Percentiles rank a stretch among this genome's conserved stretches.
Evolutionary conservation across 2,113 vertebrate genomes (phyloP).

Genomic region (Daubentonia madagascariensis): DNA sequence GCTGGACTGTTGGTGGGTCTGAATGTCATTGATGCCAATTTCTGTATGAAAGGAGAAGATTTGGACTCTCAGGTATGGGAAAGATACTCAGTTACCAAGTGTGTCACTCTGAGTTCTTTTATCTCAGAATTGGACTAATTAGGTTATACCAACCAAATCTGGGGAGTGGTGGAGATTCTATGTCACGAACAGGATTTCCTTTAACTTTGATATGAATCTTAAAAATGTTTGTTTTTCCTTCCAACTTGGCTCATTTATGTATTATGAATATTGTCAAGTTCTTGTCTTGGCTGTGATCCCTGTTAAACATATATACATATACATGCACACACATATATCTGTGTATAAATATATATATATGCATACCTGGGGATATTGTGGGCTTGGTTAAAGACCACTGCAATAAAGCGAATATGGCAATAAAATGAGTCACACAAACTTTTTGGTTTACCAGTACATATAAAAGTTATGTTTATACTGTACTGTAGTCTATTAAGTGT

Average conservation of each 20-base stretch:
- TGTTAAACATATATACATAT: not conserved
- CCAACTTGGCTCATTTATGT: not conserved
- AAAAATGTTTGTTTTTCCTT: not conserved
- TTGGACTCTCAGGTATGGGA: constrained; percentile 94
- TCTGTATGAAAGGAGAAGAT: constrained; percentile 99
- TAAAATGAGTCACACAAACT: not conserved
- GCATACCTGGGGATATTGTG: not conserved
- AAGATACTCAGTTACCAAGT: not conserved
- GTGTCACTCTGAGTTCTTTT: not conserved
- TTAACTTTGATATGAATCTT: constrained; percentile 1
- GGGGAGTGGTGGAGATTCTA: not conserved
- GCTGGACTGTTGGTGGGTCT: constrained; percentile 96
- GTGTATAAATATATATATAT: too few species aligned
- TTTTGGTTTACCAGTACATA: too few species aligned
- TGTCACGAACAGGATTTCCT: not conserved
- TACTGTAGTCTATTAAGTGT: not conserved
- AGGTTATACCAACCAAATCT: not conserved
- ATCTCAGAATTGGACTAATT: not conserved
- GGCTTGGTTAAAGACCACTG: not conserved
- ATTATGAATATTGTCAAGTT: not conserved
- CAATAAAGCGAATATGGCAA: not conserved
- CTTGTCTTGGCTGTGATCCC: not conserved
- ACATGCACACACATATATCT: too few species aligned
- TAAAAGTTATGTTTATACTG: not conserved
- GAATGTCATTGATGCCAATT: constrained; percentile 98